Base-by-base conservation (phyloP, 1,140 invertebrate species). In the Octopus sinensis region DNA sequence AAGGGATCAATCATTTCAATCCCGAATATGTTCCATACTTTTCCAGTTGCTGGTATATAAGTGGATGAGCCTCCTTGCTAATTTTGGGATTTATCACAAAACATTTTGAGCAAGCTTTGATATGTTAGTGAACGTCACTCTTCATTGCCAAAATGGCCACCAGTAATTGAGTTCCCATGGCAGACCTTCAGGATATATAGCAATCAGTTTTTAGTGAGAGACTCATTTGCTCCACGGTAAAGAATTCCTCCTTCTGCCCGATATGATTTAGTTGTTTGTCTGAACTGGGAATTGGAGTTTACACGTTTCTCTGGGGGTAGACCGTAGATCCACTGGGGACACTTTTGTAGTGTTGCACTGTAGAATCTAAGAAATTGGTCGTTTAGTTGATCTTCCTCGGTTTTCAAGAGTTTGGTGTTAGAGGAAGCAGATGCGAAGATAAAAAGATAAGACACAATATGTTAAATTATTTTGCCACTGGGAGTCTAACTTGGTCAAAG, bases 91-190 rank as follows among this genome's bases (percentile, higher is more conserved):
- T 79, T 13, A 9, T 54, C 30, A 79, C 78, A 30, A 79, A 68
- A 54, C 78, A 79, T 53, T 79, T 79, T 53, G 53, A 53, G 54
- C 78, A 79, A 1, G 53, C 53, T 53, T 79, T 79, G 9, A 79
- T 53, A 54, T 79, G 4, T 79, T 79, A 3, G 43, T 79, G 78
- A 13, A 79, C 53, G 4, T 79, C 43, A 53, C 54, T 79, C 78
- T 79, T 79, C 78, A 79, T 79, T 51, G 30, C 78, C 78, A 79
- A 54, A 79, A 53, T 79, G 78, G 12, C 78, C 78, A 13, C 62
- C 62, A 13, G 62, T 68, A 68, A n/a, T n/a, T 68, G 62, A 12
- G 1, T 68, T 68, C 1, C 3, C 62, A 68, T 68, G 62, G 76
- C 62, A 76, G 17, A 73, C 71, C 10, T 73, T 80, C 79, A 73